Evolutionary conservation across 2,797 vertebrate species (phyloP), one percentile per base, ranked within the genome.

Genomic region (Gambusia yucatana): DNA sequence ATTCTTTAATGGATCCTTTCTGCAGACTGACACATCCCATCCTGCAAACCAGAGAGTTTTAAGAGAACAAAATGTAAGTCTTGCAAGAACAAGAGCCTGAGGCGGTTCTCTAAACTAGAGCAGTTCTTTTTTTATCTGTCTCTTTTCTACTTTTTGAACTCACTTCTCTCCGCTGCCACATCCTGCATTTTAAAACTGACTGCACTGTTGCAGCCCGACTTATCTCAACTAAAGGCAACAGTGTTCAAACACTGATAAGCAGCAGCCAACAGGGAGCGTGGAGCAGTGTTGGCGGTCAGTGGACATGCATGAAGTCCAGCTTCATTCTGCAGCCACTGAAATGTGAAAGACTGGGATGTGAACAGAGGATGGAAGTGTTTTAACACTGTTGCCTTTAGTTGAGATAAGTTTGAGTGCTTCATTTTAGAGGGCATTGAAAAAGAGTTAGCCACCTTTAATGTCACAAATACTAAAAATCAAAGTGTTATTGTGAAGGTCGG

Each of bases 71-170:
- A 85, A 79, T 74, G 72, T 79, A 82, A 91, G 87, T 88, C 81
- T 89, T 82, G 78, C 72, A 52, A 63, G 86, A 88, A 90, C 84
- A 89, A 50, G 75, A 86, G 84, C 92, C 90, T 0, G 39, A 81
- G 89, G 91, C 87, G 75, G 70, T 73, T 81, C 75, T 79, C 63
- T 65, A 72, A 92, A 88, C 50, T 87, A 28, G 89, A 92, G 76
- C 88, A 89, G 13, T 7, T 63, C 20, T 25, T 74, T 46, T 78
- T 75, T 69, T 48, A 59, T 65, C 74, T 10, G 50, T 74, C 73
- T 88, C 76, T 55, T 80, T 46, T 1, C 70, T 71, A 1, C 44
- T 52, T 83, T 79, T 84, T 84, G 65, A 79, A 81, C 70, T 83
- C 85, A 28, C 76, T 82, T 6, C 39, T 88, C 80, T 82, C 10